Percentiles rank a stretch among this genome's conserved stretches.
phyloP scores from a whole-genome alignment of 1,140 invertebrate species.

The Vollenhovia emeryi region DNA sequence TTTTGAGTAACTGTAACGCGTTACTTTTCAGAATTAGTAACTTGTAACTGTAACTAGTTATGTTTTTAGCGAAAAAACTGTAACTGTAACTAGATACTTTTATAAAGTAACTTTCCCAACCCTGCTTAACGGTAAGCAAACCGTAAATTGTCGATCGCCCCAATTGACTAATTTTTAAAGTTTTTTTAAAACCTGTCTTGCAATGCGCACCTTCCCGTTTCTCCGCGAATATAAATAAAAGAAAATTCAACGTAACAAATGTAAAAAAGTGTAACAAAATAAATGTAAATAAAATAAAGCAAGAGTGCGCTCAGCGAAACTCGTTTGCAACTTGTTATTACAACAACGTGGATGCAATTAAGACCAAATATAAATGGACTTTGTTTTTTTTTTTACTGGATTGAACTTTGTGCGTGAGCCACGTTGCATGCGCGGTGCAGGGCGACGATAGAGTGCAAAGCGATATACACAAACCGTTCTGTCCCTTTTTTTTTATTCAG shows the following conservation, averaged over 20 bases:
- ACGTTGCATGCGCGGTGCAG: neutral
- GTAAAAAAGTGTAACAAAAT: neutral
- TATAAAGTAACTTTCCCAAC: too few relatives aligned
- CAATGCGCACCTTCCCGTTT: neutral
- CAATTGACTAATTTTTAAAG: too few relatives aligned
- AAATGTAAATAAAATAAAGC: neutral
- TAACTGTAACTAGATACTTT: too few relatives aligned
- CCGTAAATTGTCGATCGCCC: too few relatives aligned
- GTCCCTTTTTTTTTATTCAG: conserved; percentile 45
- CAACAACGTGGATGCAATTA: neutral
- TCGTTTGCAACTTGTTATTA: neutral
- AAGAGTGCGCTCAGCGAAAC: neutral
- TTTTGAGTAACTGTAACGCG: too few relatives aligned
- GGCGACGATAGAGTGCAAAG: conserved; percentile 18
- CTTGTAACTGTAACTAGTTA: too few relatives aligned
- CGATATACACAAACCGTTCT: conserved; percentile 27
- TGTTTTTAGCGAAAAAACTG: too few relatives aligned
- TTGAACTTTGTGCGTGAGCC: neutral
- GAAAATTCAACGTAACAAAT: neutral
- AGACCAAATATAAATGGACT: neutral
- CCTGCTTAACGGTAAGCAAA: too few relatives aligned
- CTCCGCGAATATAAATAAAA: neutral
- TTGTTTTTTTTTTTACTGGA: neutral
- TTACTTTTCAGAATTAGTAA: too few relatives aligned
- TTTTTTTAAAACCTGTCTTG: too few relatives aligned